phyloP scores from a whole-genome alignment of 2,888 invertebrate species.

The Tenodera sinensis region DNA sequence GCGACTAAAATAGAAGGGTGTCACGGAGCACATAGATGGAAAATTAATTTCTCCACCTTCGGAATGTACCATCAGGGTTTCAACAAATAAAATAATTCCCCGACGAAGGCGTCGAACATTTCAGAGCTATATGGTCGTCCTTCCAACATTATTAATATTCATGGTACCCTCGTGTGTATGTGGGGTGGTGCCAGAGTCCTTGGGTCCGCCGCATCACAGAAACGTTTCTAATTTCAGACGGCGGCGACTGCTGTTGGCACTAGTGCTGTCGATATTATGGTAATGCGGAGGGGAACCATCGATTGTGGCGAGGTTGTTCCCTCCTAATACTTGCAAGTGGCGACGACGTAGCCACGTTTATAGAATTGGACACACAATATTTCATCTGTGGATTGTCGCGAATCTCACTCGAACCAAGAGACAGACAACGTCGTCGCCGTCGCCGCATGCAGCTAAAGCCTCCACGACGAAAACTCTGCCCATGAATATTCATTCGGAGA shows the following conservation, averaged over 20 bases:
- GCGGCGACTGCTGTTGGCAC: neutral
- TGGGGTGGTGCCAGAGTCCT: neutral
- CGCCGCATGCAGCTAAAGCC: neutral
- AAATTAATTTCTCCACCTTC: neutral
- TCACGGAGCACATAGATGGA: neutral
- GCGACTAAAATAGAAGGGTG: neutral
- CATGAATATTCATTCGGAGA: constrained; percentile 26
- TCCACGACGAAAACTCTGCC: neutral
- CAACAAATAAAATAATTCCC: neutral
- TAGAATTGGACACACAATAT: constrained; percentile 17
- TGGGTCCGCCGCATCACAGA: neutral
- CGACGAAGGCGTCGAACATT: neutral
- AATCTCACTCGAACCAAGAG: constrained; percentile 2
- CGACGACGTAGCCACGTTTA: neutral
- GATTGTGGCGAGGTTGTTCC: neutral
- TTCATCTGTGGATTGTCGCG: neutral
- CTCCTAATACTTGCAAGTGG: neutral
- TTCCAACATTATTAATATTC: neutral
- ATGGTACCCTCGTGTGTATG: neutral
- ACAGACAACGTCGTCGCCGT: neutral
- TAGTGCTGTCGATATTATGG: constrained; percentile 3
- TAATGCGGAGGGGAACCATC: neutral
- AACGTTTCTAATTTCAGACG: neutral
- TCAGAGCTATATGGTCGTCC: neutral
- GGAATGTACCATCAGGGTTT: neutral